Evolutionary conservation across 1,140 invertebrate genomes (phyloP), one percentile per base, ranked within the genome.

Genomic region (Sycobia sp.): DNA sequence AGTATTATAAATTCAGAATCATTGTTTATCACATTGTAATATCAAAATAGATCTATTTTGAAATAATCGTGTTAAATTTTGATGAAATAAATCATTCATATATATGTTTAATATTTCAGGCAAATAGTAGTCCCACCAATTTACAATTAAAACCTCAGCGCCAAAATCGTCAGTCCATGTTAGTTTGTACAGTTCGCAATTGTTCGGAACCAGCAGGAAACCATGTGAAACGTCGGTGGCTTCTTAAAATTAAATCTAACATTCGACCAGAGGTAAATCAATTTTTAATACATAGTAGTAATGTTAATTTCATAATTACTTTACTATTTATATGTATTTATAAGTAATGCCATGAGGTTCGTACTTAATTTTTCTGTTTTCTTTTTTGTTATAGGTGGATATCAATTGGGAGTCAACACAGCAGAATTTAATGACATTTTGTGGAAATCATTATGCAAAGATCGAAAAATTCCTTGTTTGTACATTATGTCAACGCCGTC

Each of bases 201-300:
- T 92, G 91, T 71, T 73, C 73, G n/a, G 82, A 85, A 56, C 77
- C 82, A 16, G 87, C 89, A 0, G 84, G 86, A 22, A 89, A 90
- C 76, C 86, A 87, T 60, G 84, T 92, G 1, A 86, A 90, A 39
- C 84, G 90, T 29, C 91, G 92, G 74, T 92, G 90, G 88, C 85
- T 92, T 32, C 84, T 89, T 32, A 90, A 90, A 77, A 87, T 91
- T 75, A 85, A 88, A 50, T 82, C 85, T 60, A 88, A 85, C 70
- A 84, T 92, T 20, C 87, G 87, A 66, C 89, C 90, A 79, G 85
- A 90, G 81, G 88, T 90, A 73, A 77, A 77, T 70, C n/a, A n/a
- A 49, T 16, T 49, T 34, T 57, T 36, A 25, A 23, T 10, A 10
- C 4, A 10, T 47, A 13, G 3, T 47, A 18, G 41, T 4, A 20